phyloP scores from a whole-genome alignment of 2,797 vertebrate species.

The Cuculus canorus region DNA sequence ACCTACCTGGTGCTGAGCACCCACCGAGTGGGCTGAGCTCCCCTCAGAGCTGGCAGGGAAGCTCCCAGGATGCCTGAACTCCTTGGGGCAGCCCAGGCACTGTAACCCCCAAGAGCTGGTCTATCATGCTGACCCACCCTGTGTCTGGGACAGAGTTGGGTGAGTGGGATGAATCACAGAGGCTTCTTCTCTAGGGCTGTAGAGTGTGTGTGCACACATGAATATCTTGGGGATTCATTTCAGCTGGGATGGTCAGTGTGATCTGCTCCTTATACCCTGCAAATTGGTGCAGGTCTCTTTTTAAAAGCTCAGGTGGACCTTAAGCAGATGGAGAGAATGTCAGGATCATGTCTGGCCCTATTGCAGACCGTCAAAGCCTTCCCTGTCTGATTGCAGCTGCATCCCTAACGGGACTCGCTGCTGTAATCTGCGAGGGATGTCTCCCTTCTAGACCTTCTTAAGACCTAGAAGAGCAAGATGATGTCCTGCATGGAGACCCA shows the following conservation, averaged over 20 bases:
- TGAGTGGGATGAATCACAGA: not conserved
- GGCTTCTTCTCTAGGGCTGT: not conserved
- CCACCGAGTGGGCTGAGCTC: not conserved
- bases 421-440: not conserved
- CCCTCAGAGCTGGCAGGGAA: not conserved
- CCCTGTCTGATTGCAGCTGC: not conserved
- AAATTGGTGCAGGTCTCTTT: not conserved
- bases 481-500: not conserved
- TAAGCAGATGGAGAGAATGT: not conserved
- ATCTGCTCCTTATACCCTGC: not conserved
- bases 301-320: not conserved
- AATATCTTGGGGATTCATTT: not conserved
- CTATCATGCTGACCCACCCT: not conserved
- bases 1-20: not conserved
- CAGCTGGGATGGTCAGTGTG: not conserved
- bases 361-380: not conserved
- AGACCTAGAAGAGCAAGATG: not conserved
- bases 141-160: not conserved
- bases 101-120: not conserved
- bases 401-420: not conserved
- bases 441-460: not conserved
- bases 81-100: not conserved
- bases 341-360: not conserved
- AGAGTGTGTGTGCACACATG: not conserved
- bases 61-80: not conserved